Percentiles rank a stretch among this genome's conserved stretches.
Conservation (phyloP, 2,113 vertebrate genomes). For the Symphodus melops region DNA sequence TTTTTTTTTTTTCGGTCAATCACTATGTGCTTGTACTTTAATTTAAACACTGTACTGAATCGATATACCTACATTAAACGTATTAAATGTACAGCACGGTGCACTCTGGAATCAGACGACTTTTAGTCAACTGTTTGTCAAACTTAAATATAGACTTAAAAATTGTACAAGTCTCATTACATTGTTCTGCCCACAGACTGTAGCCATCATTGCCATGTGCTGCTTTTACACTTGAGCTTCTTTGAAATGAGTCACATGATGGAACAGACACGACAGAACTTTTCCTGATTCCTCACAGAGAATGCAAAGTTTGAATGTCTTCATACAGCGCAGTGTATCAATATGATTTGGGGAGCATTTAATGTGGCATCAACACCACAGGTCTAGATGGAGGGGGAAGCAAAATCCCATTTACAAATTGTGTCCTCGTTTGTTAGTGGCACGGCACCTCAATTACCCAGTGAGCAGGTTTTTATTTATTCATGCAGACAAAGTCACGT, state of each 20-base stretch:
- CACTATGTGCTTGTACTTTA: too few relatives aligned
- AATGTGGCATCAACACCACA: slow-evolving; percentile 72
- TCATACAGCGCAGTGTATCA: slow-evolving; percentile 43
- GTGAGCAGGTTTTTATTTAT: slow-evolving; percentile 86
- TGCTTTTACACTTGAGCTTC: slow-evolving; percentile 35
- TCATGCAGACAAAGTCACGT: slow-evolving; percentile 87
- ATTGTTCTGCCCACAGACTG: slow-evolving; percentile 16
- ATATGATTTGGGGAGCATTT: slow-evolving; percentile 73
- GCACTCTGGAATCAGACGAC: neutral
- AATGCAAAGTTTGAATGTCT: slow-evolving; percentile 53
- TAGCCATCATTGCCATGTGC: slow-evolving; percentile 34
- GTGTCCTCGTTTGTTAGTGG: slow-evolving; percentile 85
- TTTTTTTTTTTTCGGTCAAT: neutral
- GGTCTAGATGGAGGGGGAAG: slow-evolving; percentile 52
- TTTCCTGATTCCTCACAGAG: slow-evolving; percentile 36
- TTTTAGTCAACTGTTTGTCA: neutral
- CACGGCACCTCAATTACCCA: slow-evolving; percentile 85
- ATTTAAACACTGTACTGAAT: too few relatives aligned
- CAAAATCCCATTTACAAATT: slow-evolving; percentile 82
- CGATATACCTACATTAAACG: too few relatives aligned
- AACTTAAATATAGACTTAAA: neutral
- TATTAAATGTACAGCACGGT: neutral
- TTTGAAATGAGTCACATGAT: slow-evolving; percentile 43
- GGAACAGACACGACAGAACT: slow-evolving; percentile 34
- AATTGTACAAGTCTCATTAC: slow-evolving; percentile 4